phyloP scores from a whole-genome alignment of 2,888 invertebrate species.

The Cylindroiulus punctatus region DNA sequence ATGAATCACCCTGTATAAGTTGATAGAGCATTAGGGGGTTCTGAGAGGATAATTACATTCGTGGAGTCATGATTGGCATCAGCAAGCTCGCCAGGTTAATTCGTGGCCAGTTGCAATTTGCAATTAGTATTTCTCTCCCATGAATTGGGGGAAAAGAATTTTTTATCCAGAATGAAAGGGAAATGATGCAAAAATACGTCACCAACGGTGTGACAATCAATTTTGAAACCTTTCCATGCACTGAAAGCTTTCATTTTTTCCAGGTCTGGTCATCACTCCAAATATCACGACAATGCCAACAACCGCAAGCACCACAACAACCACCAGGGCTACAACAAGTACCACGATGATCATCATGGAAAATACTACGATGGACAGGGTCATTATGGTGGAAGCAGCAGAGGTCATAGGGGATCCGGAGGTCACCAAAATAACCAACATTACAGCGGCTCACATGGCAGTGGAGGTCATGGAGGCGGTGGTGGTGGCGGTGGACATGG shows the following conservation, averaged over 20 bases:
- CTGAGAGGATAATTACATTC: neutral
- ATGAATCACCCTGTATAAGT: too few relatives aligned
- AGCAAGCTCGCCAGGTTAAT: too few relatives aligned
- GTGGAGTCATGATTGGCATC: neutral
- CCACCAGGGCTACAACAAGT: conserved; percentile 56
- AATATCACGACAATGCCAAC: conserved; percentile 64
- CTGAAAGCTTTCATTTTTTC: conserved; percentile 59
- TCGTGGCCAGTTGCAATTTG: too few relatives aligned
- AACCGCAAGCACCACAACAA: conserved; percentile 58
- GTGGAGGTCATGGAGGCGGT: conserved; percentile 45
- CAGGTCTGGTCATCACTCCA: conserved; percentile 70
- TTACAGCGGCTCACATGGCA: conserved; percentile 50
- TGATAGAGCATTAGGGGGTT: too few relatives aligned
- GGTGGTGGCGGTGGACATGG: conserved; percentile 48
- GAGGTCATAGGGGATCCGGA: conserved; percentile 53
- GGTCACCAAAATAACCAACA: conserved; percentile 56
- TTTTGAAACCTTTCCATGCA: neutral
- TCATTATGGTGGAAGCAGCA: conserved; percentile 53
- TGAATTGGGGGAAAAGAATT: neutral
- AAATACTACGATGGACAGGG: conserved; percentile 56
- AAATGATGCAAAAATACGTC: neutral
- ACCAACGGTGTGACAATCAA: conserved; percentile 60
- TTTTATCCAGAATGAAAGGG: neutral
- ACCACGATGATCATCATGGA: conserved; percentile 58
- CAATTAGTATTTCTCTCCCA: neutral